These are phyloP conservation scores for Trachelus stipa DNA, from an alignment of 2,888 invertebrate genomes.

Conservation along the genomic window DNA sequence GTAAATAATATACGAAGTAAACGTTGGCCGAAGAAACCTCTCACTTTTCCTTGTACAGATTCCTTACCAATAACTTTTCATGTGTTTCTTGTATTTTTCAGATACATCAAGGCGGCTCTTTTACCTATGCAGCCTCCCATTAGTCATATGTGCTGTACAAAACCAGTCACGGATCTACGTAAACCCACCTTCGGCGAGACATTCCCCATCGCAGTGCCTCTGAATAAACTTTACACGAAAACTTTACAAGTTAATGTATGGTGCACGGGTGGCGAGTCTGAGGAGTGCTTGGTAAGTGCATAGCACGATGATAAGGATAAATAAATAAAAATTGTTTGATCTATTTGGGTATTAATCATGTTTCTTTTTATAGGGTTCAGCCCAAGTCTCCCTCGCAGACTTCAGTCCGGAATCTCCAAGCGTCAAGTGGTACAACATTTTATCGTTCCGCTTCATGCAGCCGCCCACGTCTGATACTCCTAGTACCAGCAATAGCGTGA, in stretches of 20 bases:
- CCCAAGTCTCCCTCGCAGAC: slow-evolving; percentile 95
- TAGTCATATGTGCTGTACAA: slow-evolving; percentile 75
- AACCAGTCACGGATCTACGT: slow-evolving; percentile 76
- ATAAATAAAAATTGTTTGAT: slow-evolving; percentile 65
- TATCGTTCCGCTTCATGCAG: slow-evolving; percentile 84
- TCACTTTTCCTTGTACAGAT: neutral
- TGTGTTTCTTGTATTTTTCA: slow-evolving; percentile 59
- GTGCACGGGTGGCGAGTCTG: slow-evolving; percentile 76
- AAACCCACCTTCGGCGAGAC: slow-evolving; percentile 84
- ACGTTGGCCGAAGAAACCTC: neutral
- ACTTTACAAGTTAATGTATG: slow-evolving; percentile 92
- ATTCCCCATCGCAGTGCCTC: slow-evolving; percentile 80
- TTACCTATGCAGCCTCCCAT: slow-evolving; percentile 73
- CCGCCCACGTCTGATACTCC: slow-evolving; percentile 63
- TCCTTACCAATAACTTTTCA: neutral
- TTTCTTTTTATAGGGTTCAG: slow-evolving; percentile 79
- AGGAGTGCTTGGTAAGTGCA: slow-evolving; percentile 86
- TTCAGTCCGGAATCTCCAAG: slow-evolving; percentile 87
- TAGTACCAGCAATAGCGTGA: slow-evolving; percentile 37
- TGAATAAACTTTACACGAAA: slow-evolving; percentile 84
- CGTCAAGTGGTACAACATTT: slow-evolving; percentile 94
- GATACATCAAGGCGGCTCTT: slow-evolving; percentile 82
- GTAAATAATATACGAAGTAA: neutral
- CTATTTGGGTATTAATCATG: slow-evolving; percentile 20
- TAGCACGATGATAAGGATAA: slow-evolving; percentile 67